These are phyloP conservation scores for Leucophora obtusa DNA, from an alignment of 2,888 invertebrate genomes.

Conservation along the genomic window DNA sequence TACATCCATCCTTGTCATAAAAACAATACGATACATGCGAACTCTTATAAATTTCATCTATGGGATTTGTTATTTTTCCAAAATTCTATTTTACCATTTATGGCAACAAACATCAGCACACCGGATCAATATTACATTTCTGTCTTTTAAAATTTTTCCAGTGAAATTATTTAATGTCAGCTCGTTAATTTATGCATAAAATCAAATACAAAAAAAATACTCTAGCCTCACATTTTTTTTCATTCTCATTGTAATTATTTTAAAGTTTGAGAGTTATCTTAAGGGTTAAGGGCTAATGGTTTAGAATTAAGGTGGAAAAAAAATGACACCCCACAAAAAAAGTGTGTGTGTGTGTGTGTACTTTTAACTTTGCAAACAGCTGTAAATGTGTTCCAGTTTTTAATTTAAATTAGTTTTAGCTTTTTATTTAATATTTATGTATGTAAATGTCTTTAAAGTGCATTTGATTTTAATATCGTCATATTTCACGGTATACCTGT, in stretches of 20 bases:
- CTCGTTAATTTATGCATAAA: slow-evolving; percentile 61
- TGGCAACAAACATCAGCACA: slow-evolving; percentile 23
- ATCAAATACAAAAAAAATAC: slow-evolving; percentile 40
- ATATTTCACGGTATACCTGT: too few relatives aligned
- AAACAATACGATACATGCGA: slow-evolving; percentile 13
- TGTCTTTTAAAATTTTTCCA: slow-evolving; percentile 28
- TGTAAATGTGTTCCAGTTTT: slow-evolving; percentile 57
- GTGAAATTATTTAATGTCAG: slow-evolving; percentile 60
- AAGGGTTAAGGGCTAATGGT: slow-evolving; percentile 51
- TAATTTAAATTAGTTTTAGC: slow-evolving; percentile 51
- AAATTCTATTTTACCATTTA: slow-evolving; percentile 18
- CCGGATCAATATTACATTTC: slow-evolving; percentile 45
- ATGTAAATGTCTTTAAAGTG: not conserved
- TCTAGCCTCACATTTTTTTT: slow-evolving; percentile 35
- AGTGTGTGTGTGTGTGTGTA: not conserved
- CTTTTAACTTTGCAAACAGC: slow-evolving; percentile 36
- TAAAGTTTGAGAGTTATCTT: slow-evolving; percentile 45
- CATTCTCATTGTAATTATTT: not conserved
- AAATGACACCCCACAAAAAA: slow-evolving; percentile 57
- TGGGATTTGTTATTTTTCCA: not conserved
- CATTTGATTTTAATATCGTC: too few relatives aligned
- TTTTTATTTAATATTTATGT: slow-evolving; percentile 8
- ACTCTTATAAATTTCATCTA: slow-evolving; percentile 3
- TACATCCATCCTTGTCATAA: not conserved
- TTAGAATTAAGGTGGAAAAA: slow-evolving; percentile 49